Percentiles rank a stretch among this genome's conserved stretches.
phyloP scores from a whole-genome alignment of 2,113 vertebrate genomes.

The Panthera tigris region DNA sequence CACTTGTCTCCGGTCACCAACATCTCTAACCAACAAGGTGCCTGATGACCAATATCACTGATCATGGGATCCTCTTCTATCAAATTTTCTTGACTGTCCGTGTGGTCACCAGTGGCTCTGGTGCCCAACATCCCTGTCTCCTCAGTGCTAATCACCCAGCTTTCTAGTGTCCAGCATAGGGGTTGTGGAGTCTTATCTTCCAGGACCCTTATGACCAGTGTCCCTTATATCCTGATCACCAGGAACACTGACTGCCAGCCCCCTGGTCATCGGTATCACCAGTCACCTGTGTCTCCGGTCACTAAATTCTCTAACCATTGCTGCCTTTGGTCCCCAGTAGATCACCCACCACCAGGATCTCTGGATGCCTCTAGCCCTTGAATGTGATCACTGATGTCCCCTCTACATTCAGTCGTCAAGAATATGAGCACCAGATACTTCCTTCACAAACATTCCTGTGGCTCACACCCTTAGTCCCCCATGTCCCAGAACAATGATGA shows the following conservation, averaged over 20 bases:
- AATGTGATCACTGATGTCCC: background rate
- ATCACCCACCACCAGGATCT: background rate
- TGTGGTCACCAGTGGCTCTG: background rate
- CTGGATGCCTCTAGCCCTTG: background rate
- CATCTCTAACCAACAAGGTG: background rate
- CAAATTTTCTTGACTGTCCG: background rate
- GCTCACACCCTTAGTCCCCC: background rate
- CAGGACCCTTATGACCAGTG: background rate
- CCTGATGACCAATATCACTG: background rate
- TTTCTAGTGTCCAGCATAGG: background rate
- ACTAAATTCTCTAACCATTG: background rate
- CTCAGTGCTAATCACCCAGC: background rate
- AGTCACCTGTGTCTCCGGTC: background rate
- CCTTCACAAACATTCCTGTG: background rate
- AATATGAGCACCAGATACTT: background rate
- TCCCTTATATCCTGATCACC: background rate
- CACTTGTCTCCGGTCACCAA: background rate
- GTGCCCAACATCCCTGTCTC: background rate
- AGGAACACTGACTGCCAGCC: background rate
- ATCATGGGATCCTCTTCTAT: background rate
- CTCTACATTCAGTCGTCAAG: background rate
- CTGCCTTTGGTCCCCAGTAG: background rate
- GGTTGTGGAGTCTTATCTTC: background rate
- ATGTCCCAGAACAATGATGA: background rate
- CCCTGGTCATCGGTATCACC: background rate